Conservation (phyloP, 2,888 invertebrate genomes). For the Pseudococcus longispinus region DNA sequence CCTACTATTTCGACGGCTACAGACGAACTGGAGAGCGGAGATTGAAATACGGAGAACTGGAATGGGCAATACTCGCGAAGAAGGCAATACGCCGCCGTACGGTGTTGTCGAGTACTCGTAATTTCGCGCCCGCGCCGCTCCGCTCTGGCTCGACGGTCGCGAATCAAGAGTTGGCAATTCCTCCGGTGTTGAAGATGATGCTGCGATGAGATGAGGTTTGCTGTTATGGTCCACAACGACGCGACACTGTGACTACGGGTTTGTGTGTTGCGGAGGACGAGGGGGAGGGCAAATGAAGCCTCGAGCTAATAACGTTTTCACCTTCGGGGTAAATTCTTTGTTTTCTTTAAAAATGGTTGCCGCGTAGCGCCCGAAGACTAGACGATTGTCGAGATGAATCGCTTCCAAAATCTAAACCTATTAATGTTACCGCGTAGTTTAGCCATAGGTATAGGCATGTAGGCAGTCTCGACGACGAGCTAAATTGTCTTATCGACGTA, state of each 20-base stretch:
- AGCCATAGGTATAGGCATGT: not conserved
- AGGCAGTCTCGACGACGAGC: not conserved
- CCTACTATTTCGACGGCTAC: not conserved
- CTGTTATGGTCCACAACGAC: slow-evolving; percentile 32
- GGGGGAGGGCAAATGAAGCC: slow-evolving; percentile 41
- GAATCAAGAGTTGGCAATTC: not conserved
- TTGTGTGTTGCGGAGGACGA: slow-evolving; percentile 46
- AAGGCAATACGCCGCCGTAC: too few species aligned
- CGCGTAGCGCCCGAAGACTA: not conserved
- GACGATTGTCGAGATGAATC: not conserved
- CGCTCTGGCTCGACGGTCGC: not conserved
- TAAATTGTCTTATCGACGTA: too few species aligned
- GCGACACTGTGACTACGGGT: not conserved
- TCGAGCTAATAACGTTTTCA: slow-evolving; percentile 54
- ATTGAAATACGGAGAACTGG: too few species aligned
- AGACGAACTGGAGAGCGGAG: not conserved
- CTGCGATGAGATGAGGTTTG: slow-evolving; percentile 13
- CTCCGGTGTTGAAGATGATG: slow-evolving; percentile 11
- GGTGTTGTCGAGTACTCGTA: not conserved
- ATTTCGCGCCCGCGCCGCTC: not conserved
- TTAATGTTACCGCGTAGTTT: too few species aligned
- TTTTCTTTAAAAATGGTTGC: slow-evolving; percentile 11
- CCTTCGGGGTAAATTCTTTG: slow-evolving; percentile 53
- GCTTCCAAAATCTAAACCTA: not conserved
- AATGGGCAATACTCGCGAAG: too few species aligned